Conservation (phyloP, 2,888 invertebrate species). For the Limnephilus rhombicus region DNA sequence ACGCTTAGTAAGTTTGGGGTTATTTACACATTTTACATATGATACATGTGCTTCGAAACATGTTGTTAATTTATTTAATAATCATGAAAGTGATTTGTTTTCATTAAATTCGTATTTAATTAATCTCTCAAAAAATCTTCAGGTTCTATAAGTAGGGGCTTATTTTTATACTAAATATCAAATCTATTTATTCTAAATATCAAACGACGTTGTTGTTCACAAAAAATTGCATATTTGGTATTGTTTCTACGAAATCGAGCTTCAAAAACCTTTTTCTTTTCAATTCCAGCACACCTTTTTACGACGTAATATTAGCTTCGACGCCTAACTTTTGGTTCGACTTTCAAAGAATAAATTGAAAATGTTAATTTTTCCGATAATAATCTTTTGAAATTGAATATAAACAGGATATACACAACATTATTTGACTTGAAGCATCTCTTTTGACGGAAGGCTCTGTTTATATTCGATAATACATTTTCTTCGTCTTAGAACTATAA, state of each 20-base stretch:
- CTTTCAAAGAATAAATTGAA: slow-evolving; percentile 5
- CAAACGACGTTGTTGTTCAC: neutral
- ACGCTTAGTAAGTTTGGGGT: too few species aligned
- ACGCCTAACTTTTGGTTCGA: neutral
- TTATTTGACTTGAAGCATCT: slow-evolving; percentile 8
- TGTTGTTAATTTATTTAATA: too few species aligned
- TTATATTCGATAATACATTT: slow-evolving; percentile 18
- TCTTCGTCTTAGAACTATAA: neutral
- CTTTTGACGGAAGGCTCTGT: neutral
- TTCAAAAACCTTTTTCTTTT: neutral
- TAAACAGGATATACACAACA: slow-evolving; percentile 9
- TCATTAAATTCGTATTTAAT: too few species aligned
- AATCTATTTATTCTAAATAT: too few species aligned
- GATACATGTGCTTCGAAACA: too few species aligned
- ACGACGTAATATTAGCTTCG: neutral
- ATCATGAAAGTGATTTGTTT: too few species aligned
- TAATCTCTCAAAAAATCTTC: neutral
- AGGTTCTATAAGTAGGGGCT: neutral
- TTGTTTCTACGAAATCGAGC: neutral
- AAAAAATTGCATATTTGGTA: neutral
- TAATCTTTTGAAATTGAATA: slow-evolving; percentile 11
- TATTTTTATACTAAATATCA: too few species aligned
- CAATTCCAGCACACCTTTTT: neutral
- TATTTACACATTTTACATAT: neutral
- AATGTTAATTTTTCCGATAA: slow-evolving; percentile 17